phyloP scores from a whole-genome alignment of 2,113 vertebrate species.

The Phasianus colchicus region DNA sequence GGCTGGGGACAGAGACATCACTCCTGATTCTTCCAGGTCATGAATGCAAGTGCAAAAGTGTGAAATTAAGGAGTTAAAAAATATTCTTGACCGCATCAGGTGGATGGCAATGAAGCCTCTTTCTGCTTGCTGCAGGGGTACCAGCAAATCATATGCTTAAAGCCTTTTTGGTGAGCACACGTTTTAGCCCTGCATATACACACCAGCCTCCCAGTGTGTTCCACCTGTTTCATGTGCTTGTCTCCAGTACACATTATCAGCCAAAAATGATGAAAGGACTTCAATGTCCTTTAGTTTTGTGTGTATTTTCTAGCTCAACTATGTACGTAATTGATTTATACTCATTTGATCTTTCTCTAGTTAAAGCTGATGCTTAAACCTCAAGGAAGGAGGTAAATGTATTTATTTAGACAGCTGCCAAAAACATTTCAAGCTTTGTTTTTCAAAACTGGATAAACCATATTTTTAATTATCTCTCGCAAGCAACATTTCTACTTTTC shows the following conservation, averaged over 20 bases:
- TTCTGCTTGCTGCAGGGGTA: rapidly evolving
- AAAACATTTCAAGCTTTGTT: not conserved
- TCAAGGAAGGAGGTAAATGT: not conserved
- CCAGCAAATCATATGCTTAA: not conserved
- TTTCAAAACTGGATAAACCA: not conserved
- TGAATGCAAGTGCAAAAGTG: not conserved
- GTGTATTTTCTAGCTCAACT: not conserved
- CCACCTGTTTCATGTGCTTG: not conserved
- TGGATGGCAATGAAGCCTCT: not conserved
- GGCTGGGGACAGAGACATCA: not conserved
- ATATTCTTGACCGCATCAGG: not conserved
- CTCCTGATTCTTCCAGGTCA: not conserved
- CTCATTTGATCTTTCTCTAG: not conserved
- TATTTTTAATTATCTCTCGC: not conserved
- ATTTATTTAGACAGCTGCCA: not conserved
- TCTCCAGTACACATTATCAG: not conserved
- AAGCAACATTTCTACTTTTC: not conserved
- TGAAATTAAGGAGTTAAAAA: not conserved
- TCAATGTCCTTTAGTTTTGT: not conserved
- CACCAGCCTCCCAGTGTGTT: not conserved
- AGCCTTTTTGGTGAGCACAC: not conserved
- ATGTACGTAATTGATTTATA: not conserved
- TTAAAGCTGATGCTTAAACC: not conserved
- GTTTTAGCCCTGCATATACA: not conserved
- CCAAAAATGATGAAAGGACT: not conserved